These are phyloP conservation scores for Anticlea derivata DNA, from an alignment of 2,888 invertebrate species.

Conservation along the genomic window DNA sequence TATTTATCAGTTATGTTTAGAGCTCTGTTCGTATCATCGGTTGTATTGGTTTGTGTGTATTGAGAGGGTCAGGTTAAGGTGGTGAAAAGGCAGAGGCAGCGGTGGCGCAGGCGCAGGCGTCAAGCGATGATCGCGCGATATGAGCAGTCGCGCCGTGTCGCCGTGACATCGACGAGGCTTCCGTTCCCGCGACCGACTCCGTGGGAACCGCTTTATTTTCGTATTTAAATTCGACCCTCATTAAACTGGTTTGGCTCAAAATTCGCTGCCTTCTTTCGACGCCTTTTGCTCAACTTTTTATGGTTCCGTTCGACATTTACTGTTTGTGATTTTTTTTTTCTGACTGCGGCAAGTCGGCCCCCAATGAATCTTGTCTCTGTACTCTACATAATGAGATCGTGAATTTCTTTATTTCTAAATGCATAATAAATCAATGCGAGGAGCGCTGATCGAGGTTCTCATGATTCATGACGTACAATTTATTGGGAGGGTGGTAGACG, in stretches of 20 bases:
- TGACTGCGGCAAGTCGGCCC: constrained; percentile 55
- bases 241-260: constrained; percentile 83
- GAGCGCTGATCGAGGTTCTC: constrained; percentile 30
- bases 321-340: constrained; percentile 68
- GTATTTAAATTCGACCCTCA: constrained; percentile 84
- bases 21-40: constrained; percentile 43
- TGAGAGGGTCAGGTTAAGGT: constrained; percentile 31
- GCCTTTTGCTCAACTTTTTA: constrained; percentile 84
- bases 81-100: constrained; percentile 37
- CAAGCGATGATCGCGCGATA: constrained; percentile 50
- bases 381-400: constrained; percentile 58
- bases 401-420: constrained; percentile 59
- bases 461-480: constrained; percentile 27
- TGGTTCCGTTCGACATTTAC: constrained; percentile 82
- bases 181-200: constrained; percentile 81
- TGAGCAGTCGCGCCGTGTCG: constrained; percentile 47
- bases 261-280: constrained; percentile 84
- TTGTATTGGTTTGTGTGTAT: constrained; percentile 9
- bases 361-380: constrained; percentile 55
- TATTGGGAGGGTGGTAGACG: constrained; percentile 8
- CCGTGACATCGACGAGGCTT: constrained; percentile 72
- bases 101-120: constrained; percentile 40
- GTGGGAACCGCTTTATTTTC: constrained; percentile 83
- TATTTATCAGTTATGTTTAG: constrained; percentile 47
- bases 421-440: constrained; percentile 36